A percentile compares a stretch with the other conserved stretches of the same genome.
phyloP scores from a whole-genome alignment of 1,140 invertebrate genomes.

The Ceratosolen fusciceps region DNA sequence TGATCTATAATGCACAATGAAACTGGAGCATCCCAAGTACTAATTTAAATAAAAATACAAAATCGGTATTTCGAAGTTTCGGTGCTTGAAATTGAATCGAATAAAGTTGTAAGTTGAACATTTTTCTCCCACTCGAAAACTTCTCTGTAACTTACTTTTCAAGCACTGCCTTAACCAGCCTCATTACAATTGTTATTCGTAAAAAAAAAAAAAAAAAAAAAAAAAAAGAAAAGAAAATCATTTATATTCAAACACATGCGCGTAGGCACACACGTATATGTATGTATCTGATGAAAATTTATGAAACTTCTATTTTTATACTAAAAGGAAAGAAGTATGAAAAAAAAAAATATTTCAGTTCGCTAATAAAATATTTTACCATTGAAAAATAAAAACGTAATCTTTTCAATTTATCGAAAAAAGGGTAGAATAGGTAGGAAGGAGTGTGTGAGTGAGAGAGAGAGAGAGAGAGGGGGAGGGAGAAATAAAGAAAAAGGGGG shows the following conservation, averaged over 20 bases:
- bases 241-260: too few species aligned
- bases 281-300: not conserved
- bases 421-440: too few species aligned
- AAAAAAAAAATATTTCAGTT: not conserved
- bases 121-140: not conserved
- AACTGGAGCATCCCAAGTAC: not conserved
- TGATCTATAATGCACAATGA: not conserved
- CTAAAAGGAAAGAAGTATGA: not conserved
- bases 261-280: too few species aligned
- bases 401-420: not conserved
- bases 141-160: not conserved
- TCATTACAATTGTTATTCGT: not conserved
- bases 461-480: too few species aligned
- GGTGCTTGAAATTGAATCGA: not conserved
- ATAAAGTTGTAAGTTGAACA: not conserved
- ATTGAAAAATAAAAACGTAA: not conserved
- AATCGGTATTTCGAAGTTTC: not conserved
- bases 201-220: too few species aligned
- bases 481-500: not conserved
- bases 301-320: slow-evolving; percentile 2
- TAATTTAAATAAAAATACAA: not conserved
- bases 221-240: too few species aligned
- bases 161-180: not conserved
- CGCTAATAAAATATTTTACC: not conserved
- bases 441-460: too few species aligned